Evolutionary conservation across 2,888 invertebrate genomes (phyloP).

Genomic region (Taenaris catops): DNA sequence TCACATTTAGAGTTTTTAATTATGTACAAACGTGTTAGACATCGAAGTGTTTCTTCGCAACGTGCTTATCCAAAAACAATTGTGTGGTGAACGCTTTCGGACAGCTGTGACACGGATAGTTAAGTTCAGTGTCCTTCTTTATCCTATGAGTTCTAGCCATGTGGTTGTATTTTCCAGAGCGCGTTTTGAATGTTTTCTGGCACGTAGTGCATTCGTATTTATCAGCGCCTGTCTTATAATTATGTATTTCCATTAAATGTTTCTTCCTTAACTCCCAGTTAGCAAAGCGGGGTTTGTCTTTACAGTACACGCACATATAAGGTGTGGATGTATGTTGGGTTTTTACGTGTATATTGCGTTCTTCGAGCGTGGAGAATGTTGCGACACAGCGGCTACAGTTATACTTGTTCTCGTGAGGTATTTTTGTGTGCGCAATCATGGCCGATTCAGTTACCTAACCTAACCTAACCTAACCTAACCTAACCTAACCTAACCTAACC

Average conservation of each 20-base stretch:
- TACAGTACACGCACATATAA: slow-evolving; percentile 64
- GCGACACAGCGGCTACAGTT: slow-evolving; percentile 64
- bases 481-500: too few species aligned
- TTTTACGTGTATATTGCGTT: slow-evolving; percentile 62
- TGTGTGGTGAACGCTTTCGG: slow-evolving; percentile 75
- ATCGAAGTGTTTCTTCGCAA: slow-evolving; percentile 75
- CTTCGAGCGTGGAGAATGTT: slow-evolving; percentile 58
- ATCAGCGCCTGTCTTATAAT: slow-evolving; percentile 60
- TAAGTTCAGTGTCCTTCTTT: slow-evolving; percentile 63
- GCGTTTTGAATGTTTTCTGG: slow-evolving; percentile 62
- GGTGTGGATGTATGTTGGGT: slow-evolving; percentile 63
- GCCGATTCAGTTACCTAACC: slow-evolving; percentile 70
- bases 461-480: too few species aligned
- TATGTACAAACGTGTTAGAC: slow-evolving; percentile 17
- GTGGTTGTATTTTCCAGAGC: slow-evolving; percentile 69
- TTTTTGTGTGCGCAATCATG: slow-evolving; percentile 64
- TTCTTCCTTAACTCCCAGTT: slow-evolving; percentile 66
- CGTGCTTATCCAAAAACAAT: slow-evolving; percentile 74
- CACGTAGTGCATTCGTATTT: slow-evolving; percentile 64
- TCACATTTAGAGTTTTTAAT: too few species aligned
- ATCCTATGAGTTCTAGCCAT: slow-evolving; percentile 64
- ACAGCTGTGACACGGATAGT: slow-evolving; percentile 70
- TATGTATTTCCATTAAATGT: slow-evolving; percentile 65
- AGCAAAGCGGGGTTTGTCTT: slow-evolving; percentile 64
- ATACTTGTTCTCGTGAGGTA: slow-evolving; percentile 68